Percentiles rank a stretch among this genome's conserved stretches.
These are phyloP conservation scores for Drosophila micromelanica DNA, from an alignment of 1,140 invertebrate species.

Conservation along the genomic window DNA sequence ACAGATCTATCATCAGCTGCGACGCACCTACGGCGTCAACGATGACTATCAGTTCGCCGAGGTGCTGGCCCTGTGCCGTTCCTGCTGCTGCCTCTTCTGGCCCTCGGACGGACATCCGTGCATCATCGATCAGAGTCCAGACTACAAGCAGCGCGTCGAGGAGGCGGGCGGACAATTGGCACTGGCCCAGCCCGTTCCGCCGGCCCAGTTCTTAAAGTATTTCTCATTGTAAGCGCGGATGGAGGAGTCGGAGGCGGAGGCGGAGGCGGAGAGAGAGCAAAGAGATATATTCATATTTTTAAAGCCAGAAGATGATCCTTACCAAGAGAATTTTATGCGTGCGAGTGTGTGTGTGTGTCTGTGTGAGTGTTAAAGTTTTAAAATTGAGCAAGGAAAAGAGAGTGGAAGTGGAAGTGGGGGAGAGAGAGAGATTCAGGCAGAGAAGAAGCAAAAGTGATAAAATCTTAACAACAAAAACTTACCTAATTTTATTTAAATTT, in stretches of 20 bases:
- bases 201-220: conserved; percentile 95
- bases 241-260: background rate
- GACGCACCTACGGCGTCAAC: conserved; percentile 93
- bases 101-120: conserved; percentile 95
- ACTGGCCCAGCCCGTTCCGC: conserved; percentile 92
- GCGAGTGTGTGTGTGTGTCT: conserved; percentile 40
- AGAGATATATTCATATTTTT: conserved; percentile 45
- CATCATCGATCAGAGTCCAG: conserved; percentile 92
- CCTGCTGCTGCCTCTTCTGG: conserved; percentile 99
- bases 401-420: background rate
- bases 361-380: conserved; percentile 69
- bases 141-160: conserved; percentile 91
- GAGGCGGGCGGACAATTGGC: conserved; percentile 92
- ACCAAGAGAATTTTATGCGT: conserved; percentile 42
- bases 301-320: conserved; percentile 29
- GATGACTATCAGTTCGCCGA: conserved; percentile 96
- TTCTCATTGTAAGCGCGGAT: conserved; percentile 90
- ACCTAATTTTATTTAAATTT: conserved; percentile 37
- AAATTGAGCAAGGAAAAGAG: conserved; percentile 19
- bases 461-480: conserved; percentile 47
- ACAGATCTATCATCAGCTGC: conserved; percentile 89
- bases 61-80: conserved; percentile 96
- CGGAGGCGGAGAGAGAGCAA: conserved; percentile 38
- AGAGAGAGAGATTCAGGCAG: conserved; percentile 14
- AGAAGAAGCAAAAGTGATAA: conserved; percentile 76